A percentile compares a stretch with the other conserved stretches of the same genome.
Conservation (phyloP, 2,113 vertebrate genomes). For the Ammodytes dubius region DNA sequence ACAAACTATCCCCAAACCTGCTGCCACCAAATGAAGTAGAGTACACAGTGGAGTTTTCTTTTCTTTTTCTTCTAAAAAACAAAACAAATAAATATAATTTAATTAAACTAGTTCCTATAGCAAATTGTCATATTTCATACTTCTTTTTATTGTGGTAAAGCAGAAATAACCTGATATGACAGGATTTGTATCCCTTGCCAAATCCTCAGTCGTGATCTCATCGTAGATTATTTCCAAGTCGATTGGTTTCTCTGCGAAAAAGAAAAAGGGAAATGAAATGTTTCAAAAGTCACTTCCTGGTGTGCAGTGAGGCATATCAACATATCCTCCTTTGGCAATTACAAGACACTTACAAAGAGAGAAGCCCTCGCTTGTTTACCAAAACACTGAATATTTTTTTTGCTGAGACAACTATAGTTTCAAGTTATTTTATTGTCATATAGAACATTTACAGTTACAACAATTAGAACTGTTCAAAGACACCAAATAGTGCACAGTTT, state of each 20-base stretch:
- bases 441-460: no score
- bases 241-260: slow-evolving; percentile 29
- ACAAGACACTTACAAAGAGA: background rate
- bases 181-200: background rate
- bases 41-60: accelerated
- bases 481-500: no score
- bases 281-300: background rate
- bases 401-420: no score
- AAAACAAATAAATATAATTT: background rate
- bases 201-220: slow-evolving; percentile 9
- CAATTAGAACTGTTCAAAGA: no score
- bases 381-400: background rate
- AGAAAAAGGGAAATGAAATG: background rate
- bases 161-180: slow-evolving; percentile 39
- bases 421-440: no score
- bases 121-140: background rate
- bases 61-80: slow-evolving; percentile 3
- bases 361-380: background rate
- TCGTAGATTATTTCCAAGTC: slow-evolving; percentile 49
- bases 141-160: background rate
- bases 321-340: background rate
- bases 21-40: background rate
- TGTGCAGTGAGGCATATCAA: background rate
- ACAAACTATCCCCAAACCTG: slow-evolving; percentile 36
- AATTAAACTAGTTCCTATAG: background rate